phyloP scores from a whole-genome alignment of 2,113 vertebrate species.

The Deroptyus accipitrinus region DNA sequence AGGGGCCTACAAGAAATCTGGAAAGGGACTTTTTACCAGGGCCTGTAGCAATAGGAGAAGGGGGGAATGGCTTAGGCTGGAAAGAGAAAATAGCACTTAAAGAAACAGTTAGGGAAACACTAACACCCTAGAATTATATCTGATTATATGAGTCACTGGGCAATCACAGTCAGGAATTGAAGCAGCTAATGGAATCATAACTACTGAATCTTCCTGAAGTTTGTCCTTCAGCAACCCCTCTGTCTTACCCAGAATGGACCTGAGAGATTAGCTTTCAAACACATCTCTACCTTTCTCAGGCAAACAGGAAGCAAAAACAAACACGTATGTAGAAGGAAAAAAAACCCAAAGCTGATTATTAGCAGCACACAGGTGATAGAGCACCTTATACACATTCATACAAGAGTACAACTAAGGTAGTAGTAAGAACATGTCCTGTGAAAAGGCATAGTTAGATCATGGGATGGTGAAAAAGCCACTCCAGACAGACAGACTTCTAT shows the following conservation, averaged over 20 bases:
- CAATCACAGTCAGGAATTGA: neutral
- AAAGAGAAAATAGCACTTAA: neutral
- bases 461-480: neutral
- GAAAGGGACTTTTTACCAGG: neutral
- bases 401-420: neutral
- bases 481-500: neutral
- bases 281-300: neutral
- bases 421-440: neutral
- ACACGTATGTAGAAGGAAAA: neutral
- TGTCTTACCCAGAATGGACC: neutral
- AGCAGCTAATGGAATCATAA: neutral
- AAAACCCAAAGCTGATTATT: neutral
- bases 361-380: neutral
- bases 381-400: neutral
- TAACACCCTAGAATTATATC: neutral
- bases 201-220: neutral
- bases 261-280: neutral
- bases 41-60: neutral
- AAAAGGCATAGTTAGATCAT: neutral
- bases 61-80: neutral
- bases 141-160: neutral
- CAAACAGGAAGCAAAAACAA: neutral
- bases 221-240: neutral
- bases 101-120: neutral
- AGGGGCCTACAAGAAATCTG: neutral